Percentiles rank a stretch among this genome's conserved stretches.
These are phyloP conservation scores for Micropoecilia bifurca DNA, from an alignment of 2,797 vertebrate species.

Conservation along the genomic window DNA sequence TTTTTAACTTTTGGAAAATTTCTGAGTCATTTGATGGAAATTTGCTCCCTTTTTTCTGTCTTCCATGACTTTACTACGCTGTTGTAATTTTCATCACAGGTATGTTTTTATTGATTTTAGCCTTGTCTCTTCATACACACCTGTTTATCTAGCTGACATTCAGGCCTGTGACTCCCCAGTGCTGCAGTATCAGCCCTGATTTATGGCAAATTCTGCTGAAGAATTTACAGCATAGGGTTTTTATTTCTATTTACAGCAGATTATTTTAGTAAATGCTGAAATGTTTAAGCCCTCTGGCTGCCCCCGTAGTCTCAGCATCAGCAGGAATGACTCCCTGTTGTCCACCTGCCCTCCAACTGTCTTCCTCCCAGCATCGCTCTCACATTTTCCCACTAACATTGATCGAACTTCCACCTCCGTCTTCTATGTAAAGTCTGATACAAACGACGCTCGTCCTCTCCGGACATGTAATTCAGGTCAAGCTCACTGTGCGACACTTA, in stretches of 20 bases:
- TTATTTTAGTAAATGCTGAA: neutral
- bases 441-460: neutral
- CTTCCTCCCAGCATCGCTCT: neutral
- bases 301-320: neutral
- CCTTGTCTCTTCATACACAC: slow-evolving; percentile 2
- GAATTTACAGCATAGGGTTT: neutral
- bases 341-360: neutral
- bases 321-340: neutral
- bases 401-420: neutral
- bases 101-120: neutral
- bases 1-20: too few relatives aligned
- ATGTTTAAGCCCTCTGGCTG: neutral
- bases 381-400: neutral
- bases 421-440: neutral
- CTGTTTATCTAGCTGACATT: slow-evolving; percentile 44
- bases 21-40: too few relatives aligned
- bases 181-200: slow-evolving; percentile 36
- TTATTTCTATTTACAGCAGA: neutral
- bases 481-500: neutral
- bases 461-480: neutral
- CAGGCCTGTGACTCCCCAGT: slow-evolving; percentile 40
- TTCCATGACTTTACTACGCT: too few relatives aligned
- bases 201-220: slow-evolving; percentile 38
- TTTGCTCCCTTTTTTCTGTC: too few relatives aligned
- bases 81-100: neutral